Conservation (phyloP, 1,140 invertebrate species). For the Plodia interpunctella region DNA sequence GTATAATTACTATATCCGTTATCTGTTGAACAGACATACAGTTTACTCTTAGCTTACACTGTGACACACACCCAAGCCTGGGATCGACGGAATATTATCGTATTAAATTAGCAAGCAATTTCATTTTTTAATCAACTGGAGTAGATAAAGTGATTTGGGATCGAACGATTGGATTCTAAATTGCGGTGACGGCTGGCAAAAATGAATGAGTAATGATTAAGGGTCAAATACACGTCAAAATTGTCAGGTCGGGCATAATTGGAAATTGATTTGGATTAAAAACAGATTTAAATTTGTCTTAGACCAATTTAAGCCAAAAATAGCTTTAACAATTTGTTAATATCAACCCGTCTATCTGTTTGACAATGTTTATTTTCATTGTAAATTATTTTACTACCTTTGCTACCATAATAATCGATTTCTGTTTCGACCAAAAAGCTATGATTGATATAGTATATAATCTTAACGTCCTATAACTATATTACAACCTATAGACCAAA, state of each 20-base stretch:
- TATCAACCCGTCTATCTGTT: too few species aligned
- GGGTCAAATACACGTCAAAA: background rate
- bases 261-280: background rate
- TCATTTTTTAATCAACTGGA: slow-evolving; percentile 27
- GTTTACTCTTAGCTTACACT: background rate
- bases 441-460: too few species aligned
- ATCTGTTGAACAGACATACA: too few species aligned
- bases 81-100: slow-evolving; percentile 39
- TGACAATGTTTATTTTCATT: too few species aligned
- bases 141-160: slow-evolving; percentile 15
- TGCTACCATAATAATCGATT: too few species aligned
- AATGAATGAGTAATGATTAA: slow-evolving; percentile 4
- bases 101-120: slow-evolving; percentile 32
- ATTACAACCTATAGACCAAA: too few species aligned
- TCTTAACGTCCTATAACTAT: too few species aligned
- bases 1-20: too few species aligned
- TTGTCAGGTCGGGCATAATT: background rate
- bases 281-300: background rate
- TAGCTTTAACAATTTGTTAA: background rate
- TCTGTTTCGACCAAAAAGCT: too few species aligned
- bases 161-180: background rate
- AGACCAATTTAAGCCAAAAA: background rate
- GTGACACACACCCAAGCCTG: slow-evolving; percentile 28
- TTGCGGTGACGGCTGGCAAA: slow-evolving; percentile 4
- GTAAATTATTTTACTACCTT: too few species aligned